phyloP scores from a whole-genome alignment of 2,888 invertebrate genomes.

The Sphinx pinastri region DNA sequence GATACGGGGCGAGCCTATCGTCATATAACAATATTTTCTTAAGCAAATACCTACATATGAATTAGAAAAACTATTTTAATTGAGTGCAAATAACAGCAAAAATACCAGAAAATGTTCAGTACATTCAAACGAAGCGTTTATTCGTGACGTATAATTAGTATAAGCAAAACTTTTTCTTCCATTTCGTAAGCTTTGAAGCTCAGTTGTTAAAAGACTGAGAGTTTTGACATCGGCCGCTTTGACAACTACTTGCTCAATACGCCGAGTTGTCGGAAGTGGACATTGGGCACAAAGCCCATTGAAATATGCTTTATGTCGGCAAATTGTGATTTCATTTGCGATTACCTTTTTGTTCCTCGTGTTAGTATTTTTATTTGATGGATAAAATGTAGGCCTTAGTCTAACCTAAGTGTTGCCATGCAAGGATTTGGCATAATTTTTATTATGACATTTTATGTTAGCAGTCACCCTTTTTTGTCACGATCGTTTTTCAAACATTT shows the following conservation, averaged over 20 bases:
- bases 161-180: conserved; percentile 24
- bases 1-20: too few relatives aligned
- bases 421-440: background rate
- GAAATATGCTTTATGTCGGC: conserved; percentile 66
- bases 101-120: background rate
- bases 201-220: conserved; percentile 37
- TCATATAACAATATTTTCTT: too few relatives aligned
- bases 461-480: too few relatives aligned
- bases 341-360: conserved; percentile 36
- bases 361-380: conserved; percentile 4
- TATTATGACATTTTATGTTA: background rate
- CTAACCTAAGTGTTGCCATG: background rate
- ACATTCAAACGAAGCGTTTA: conserved; percentile 28
- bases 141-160: conserved; percentile 22
- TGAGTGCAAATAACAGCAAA: background rate
- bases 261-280: conserved; percentile 77
- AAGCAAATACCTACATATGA: too few relatives aligned
- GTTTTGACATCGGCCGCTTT: conserved; percentile 75
- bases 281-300: conserved; percentile 68
- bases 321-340: conserved; percentile 60
- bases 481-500: too few relatives aligned
- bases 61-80: too few relatives aligned
- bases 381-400: background rate
- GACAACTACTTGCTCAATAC: conserved; percentile 68
- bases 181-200: conserved; percentile 37